phyloP scores from a whole-genome alignment of 2,797 vertebrate genomes.

The Eulemur coronatus region DNA sequence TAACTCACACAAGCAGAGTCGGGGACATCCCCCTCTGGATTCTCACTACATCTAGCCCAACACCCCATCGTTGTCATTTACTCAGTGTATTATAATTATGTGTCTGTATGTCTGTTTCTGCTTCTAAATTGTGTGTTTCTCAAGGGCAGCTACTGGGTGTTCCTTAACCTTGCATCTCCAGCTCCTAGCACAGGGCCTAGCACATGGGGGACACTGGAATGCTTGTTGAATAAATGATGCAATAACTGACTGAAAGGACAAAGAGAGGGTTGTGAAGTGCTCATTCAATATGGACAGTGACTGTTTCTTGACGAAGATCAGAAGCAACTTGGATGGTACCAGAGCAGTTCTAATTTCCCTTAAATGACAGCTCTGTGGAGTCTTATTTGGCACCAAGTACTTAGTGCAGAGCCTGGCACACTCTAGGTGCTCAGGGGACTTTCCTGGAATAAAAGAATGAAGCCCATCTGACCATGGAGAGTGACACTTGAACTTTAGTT shows the following conservation, averaged over 20 bases:
- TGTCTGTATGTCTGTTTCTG: neutral
- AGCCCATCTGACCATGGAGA: neutral
- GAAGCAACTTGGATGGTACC: neutral
- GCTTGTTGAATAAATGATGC: neutral
- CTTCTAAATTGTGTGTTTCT: neutral
- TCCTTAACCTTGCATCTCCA: neutral
- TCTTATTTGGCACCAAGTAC: neutral
- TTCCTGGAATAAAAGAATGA: neutral
- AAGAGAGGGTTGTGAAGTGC: neutral
- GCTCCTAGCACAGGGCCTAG: neutral
- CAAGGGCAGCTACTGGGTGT: neutral
- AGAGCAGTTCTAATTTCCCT: neutral
- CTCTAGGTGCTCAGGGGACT: neutral
- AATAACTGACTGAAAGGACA: neutral
- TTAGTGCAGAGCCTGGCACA: neutral
- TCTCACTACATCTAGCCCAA: neutral
- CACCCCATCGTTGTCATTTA: neutral
- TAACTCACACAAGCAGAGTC: neutral
- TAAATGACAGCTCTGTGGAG: neutral
- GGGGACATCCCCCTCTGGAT: neutral
- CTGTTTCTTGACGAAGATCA: neutral
- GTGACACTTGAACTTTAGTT: conserved; percentile 30
- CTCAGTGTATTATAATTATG: neutral
- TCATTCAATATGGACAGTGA: neutral
- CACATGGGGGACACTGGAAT: neutral